Conservation (phyloP, 2,888 invertebrate genomes). For the Lithophane semibrunnea region DNA sequence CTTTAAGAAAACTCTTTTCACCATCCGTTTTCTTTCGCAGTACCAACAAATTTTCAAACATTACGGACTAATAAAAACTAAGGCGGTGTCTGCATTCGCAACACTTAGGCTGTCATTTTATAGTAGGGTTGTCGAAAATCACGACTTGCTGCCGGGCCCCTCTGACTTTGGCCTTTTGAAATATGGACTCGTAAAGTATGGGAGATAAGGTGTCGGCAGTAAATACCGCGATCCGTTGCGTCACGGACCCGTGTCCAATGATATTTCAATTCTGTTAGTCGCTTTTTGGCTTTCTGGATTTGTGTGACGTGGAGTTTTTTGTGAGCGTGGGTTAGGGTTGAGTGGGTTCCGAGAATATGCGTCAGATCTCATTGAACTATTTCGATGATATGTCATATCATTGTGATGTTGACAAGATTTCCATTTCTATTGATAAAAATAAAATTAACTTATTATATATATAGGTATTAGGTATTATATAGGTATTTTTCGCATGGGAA, state of each 20-base stretch:
- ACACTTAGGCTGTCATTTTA: constrained; percentile 60
- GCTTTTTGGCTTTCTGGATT: constrained; percentile 70
- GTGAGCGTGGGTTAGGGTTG: background rate
- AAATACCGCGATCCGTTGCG: constrained; percentile 72
- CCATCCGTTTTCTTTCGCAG: constrained; percentile 40
- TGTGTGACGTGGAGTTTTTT: constrained; percentile 43
- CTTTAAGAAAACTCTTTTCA: constrained; percentile 29
- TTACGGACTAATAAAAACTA: constrained; percentile 57
- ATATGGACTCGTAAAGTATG: constrained; percentile 64
- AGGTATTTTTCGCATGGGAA: background rate
- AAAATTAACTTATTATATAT: background rate
- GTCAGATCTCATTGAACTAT: background rate
- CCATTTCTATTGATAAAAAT: too few relatives aligned
- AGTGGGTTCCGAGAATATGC: background rate
- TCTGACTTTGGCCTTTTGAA: constrained; percentile 44
- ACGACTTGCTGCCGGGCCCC: constrained; percentile 26
- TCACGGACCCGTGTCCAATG: constrained; percentile 71
- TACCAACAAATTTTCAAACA: constrained; percentile 50
- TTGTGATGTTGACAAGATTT: background rate
- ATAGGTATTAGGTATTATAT: too few relatives aligned
- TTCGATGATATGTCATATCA: background rate
- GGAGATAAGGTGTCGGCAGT: constrained; percentile 73
- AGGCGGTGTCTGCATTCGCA: constrained; percentile 39
- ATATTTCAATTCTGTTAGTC: constrained; percentile 77
- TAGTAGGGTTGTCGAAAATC: constrained; percentile 60